Percentiles rank a stretch among this genome's conserved stretches.
These are phyloP conservation scores for Parazoanthus darwini DNA, from an alignment of 92 coral and sea anemone species.

Conservation along the genomic window DNA sequence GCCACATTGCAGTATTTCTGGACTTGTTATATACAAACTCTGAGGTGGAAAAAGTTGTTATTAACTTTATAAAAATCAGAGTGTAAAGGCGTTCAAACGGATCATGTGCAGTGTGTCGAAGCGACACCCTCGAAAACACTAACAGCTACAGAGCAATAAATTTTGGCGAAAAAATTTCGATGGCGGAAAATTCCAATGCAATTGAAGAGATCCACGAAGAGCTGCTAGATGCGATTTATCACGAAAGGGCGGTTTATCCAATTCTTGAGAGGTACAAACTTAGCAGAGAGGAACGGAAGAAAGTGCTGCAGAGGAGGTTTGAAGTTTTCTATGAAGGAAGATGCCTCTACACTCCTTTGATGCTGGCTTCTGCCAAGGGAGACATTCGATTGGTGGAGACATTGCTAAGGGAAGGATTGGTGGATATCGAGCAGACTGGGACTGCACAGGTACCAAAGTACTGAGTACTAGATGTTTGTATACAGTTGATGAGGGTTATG, in stretches of 20 bases:
- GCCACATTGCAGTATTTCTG: background rate
- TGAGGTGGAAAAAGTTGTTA: background rate
- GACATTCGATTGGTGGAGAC: slow-evolving; percentile 47
- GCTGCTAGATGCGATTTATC: slow-evolving; percentile 26
- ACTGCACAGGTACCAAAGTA: slow-evolving; percentile 37
- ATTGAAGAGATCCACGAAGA: slow-evolving; percentile 25
- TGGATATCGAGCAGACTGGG: slow-evolving; percentile 52
- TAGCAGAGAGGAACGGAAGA: slow-evolving; percentile 46
- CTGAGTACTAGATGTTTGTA: too few relatives aligned
- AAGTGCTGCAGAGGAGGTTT: slow-evolving; percentile 53
- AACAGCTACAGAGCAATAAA: background rate
- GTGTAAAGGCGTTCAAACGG: background rate
- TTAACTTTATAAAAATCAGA: background rate
- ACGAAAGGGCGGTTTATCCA: slow-evolving; percentile 37
- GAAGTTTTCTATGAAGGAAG: slow-evolving; percentile 55
- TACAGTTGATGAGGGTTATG: background rate
- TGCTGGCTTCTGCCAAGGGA: slow-evolving; percentile 54
- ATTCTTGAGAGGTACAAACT: slow-evolving; percentile 48
- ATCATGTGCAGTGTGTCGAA: background rate
- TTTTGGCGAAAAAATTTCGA: background rate
- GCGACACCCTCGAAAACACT: background rate
- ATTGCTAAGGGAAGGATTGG: slow-evolving; percentile 44
- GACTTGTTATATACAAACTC: background rate
- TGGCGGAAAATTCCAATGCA: slow-evolving; percentile 26
- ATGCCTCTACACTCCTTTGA: slow-evolving; percentile 45